Percentiles rank a stretch among this genome's conserved stretches.
These are phyloP conservation scores for Pontoporia blainvillei DNA, from an alignment of 2,113 vertebrate genomes.

Conservation along the genomic window DNA sequence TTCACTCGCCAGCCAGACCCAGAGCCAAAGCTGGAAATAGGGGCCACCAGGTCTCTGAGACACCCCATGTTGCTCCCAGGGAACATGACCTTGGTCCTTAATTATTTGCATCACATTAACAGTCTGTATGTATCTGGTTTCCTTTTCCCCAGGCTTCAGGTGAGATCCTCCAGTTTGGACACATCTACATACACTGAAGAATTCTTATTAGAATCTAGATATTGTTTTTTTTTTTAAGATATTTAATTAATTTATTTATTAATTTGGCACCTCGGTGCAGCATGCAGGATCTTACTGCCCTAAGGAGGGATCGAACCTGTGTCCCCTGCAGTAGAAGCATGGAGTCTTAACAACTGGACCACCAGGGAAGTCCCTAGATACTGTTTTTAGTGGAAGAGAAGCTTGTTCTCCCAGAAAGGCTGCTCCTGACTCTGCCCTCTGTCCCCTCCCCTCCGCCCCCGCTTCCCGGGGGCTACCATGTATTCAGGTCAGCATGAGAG, in stretches of 20 bases:
- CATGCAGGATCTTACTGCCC: no score
- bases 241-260: no score
- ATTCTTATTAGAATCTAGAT: not conserved
- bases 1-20: not conserved
- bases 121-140: not conserved
- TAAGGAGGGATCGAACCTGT: no score
- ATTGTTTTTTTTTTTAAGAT: no score
- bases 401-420: not conserved
- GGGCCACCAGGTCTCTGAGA: not conserved
- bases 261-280: no score
- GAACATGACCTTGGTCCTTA: not conserved
- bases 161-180: not conserved
- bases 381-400: not conserved
- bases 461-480: not conserved
- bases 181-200: rapidly evolving
- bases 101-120: not conserved
- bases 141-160: not conserved
- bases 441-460: no score
- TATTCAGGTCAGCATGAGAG: rapidly evolving
- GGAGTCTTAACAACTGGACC: no score
- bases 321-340: no score
- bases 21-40: not conserved
- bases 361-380: no score
- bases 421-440: no score
- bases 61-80: not conserved